These are phyloP conservation scores for Arenicola marina DNA, from an alignment of 2,888 invertebrate genomes.

Conservation along the genomic window DNA sequence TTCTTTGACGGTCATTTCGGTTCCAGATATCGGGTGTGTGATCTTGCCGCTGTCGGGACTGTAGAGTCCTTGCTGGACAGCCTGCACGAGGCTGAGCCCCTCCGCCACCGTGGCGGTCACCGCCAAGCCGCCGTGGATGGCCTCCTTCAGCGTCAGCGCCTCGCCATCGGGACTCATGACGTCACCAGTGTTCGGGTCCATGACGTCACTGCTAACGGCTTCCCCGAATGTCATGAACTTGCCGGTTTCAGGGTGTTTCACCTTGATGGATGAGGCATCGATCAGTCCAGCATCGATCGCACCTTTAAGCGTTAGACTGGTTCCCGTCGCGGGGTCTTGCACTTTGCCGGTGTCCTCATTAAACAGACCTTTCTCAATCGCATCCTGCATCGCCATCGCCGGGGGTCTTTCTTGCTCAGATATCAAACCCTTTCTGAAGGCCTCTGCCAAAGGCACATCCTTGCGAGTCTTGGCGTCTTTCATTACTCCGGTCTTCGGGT, in stretches of 20 bases:
- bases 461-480: constrained; percentile 68
- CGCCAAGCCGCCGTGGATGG: constrained; percentile 25
- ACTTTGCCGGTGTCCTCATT: constrained; percentile 9
- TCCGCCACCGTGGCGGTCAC: constrained; percentile 16
- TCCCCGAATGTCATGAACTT: constrained; percentile 13
- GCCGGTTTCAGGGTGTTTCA: constrained; percentile 36
- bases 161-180: constrained; percentile 64
- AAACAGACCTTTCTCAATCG: constrained; percentile 30
- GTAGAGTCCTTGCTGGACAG: constrained; percentile 50
- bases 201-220: constrained; percentile 13
- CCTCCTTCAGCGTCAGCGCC: constrained; percentile 45
- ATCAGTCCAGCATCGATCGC: constrained; percentile 81
- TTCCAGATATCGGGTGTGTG: constrained; percentile 62
- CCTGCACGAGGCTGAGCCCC: constrained; percentile 46
- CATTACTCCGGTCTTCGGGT: constrained; percentile 16
- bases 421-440: constrained; percentile 79
- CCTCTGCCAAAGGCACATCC: constrained; percentile 67
- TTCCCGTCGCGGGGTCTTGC: constrained; percentile 76
- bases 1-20: constrained; percentile 86
- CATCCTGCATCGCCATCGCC: constrained; percentile 43
- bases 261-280: constrained; percentile 72
- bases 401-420: constrained; percentile 31
- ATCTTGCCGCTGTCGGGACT: constrained; percentile 50
- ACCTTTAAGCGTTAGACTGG: constrained; percentile 74
- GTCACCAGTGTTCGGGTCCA: constrained; percentile 79